Evolutionary conservation across 2,113 vertebrate genomes (phyloP).

Genomic region (Actinemys pallida): DNA sequence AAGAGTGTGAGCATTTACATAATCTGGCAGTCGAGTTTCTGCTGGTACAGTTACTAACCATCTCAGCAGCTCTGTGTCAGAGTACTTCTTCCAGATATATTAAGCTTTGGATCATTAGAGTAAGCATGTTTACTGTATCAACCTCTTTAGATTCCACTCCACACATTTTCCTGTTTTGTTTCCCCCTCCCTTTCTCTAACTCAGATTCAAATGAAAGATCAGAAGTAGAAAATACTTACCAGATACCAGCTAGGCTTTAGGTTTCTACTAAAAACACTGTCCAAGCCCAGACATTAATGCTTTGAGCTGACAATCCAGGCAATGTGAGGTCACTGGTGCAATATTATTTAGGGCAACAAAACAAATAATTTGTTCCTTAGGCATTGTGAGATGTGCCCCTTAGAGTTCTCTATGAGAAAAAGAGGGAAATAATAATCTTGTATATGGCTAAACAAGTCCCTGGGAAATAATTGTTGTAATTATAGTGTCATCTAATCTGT

Average conservation of each 20-base stretch:
- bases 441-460: background rate
- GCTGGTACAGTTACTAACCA: background rate
- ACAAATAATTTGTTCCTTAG: background rate
- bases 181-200: background rate
- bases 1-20: background rate
- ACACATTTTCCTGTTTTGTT: background rate
- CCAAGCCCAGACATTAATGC: background rate
- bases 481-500: background rate
- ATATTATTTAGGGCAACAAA: background rate
- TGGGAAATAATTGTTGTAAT: background rate
- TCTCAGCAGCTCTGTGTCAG: background rate
- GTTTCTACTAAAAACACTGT: conserved; percentile 5
- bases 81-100: conserved; percentile 2
- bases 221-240: background rate
- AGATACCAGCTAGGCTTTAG: background rate
- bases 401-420: background rate
- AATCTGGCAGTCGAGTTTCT: background rate
- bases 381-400: background rate
- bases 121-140: background rate
- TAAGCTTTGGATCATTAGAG: conserved; percentile 24
- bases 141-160: background rate
- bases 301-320: background rate
- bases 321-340: background rate
- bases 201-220: background rate
- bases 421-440: background rate